Percentiles rank a stretch among this genome's conserved stretches.
These are phyloP conservation scores for Ptychadena robeensis DNA, from an alignment of 2,797 vertebrate genomes.

Conservation along the genomic window DNA sequence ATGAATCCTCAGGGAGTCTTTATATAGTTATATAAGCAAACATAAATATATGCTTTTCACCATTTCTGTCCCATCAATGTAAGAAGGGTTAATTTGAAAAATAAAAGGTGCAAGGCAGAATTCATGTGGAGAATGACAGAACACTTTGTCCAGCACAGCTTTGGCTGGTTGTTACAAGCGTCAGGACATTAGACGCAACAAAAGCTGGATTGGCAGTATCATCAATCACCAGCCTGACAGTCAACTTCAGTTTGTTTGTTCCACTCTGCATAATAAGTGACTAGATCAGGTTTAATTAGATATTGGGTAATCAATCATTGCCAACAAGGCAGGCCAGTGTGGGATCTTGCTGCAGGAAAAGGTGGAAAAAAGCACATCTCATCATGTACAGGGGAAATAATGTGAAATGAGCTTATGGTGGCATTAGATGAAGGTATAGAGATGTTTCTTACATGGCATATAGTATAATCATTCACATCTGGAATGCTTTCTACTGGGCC, in stretches of 20 bases:
- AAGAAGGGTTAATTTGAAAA: constrained; percentile 64
- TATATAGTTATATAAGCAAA: constrained; percentile 76
- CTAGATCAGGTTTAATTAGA: constrained; percentile 99
- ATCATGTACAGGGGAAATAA: constrained; percentile 58
- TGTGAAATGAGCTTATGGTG: constrained; percentile 60
- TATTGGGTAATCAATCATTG: constrained; percentile 99
- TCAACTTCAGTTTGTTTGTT: constrained; percentile 98
- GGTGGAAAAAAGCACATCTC: constrained; percentile 66
- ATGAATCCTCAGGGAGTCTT: constrained; percentile 67
- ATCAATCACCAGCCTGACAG: constrained; percentile 97
- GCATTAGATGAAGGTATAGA: constrained; percentile 66
- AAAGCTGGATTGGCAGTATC: constrained; percentile 93
- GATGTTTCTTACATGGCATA: constrained; percentile 68
- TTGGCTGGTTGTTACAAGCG: constrained; percentile 96
- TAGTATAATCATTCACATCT: constrained; percentile 70
- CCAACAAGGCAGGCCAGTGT: constrained; percentile 94
- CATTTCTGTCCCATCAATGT: constrained; percentile 52
- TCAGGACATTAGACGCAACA: constrained; percentile 95
- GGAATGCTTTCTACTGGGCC: constrained; percentile 70
- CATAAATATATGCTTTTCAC: constrained; percentile 79
- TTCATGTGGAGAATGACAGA: constrained; percentile 88
- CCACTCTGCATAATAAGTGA: constrained; percentile 99
- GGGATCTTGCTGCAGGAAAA: constrained; percentile 76
- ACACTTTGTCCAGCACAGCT: constrained; percentile 89
- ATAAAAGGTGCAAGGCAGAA: constrained; percentile 72